Evolutionary conservation across 2,888 invertebrate species (phyloP), one percentile per base, ranked within the genome.

Genomic region (Drosophila longiperda): DNA sequence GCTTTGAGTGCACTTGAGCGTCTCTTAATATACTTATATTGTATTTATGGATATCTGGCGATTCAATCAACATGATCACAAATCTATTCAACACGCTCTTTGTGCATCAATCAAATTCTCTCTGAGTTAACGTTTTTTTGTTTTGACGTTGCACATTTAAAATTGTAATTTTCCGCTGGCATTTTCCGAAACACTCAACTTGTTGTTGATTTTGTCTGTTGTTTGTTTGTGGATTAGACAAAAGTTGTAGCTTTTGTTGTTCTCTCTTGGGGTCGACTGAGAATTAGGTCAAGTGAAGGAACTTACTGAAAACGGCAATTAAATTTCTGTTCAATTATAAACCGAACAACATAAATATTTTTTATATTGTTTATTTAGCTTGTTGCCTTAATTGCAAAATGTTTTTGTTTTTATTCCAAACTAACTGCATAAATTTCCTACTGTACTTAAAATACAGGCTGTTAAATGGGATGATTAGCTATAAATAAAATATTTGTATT

Each of bases 271-370:
- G 71, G 71, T 76, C 73, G 83, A n/a, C 68, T 85, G 87, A 66
- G 87, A 87, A 87, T 89, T 89, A 62, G 89, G 87, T 87, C 87
- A 87, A 87, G 87, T 83, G 45, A 76, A 85, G 89, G 82, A 87
- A 77, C 81, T 80, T 72, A 81, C 87, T 84, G 20, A 72, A 87
- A 87, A 76, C 76, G 87, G 70, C 87, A 81, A 87, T 89, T 89
- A 87, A 87, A 84, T 82, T 84, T 82, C 77, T 77, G 67, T 55
- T 66, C 67, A 67, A 67, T 55, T 67, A 66, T 34, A 49, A 66
- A 9, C 49, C 57, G 67, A 67, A 66, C 67, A 66, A 66, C 67
- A 67, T 67, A 67, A 67, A 67, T 57, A 29, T 57, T 67, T 33
- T 66, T 67, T 40, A 67, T 62, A 45, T 68, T 76, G 58, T 64